These are phyloP conservation scores for Corynorhinus townsendii DNA, from an alignment of 2,113 vertebrate genomes.

Conservation along the genomic window DNA sequence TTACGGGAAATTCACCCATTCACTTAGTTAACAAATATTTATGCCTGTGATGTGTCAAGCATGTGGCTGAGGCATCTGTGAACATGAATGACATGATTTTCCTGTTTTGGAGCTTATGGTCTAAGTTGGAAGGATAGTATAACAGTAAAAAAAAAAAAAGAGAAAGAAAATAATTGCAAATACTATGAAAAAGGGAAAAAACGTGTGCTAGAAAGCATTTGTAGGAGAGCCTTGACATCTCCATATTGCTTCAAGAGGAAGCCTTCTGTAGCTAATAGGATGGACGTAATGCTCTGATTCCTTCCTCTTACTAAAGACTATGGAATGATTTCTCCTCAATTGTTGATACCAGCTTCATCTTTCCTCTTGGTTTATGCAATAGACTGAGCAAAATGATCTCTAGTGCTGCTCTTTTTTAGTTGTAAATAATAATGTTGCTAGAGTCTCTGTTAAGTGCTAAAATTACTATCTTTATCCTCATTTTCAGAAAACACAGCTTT, in stretches of 20 bases:
- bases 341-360: neutral
- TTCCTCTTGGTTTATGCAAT: neutral
- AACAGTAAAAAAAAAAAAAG: neutral
- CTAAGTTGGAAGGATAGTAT: neutral
- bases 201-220: neutral
- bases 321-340: neutral
- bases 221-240: neutral
- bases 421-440: constrained; percentile 13
- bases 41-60: neutral
- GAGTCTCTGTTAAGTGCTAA: neutral
- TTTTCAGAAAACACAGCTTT: constrained; percentile 21
- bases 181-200: neutral
- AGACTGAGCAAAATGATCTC: neutral
- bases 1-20: neutral
- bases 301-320: neutral
- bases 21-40: neutral
- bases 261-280: neutral
- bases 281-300: neutral
- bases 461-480: constrained; percentile 36
- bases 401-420: constrained; percentile 6
- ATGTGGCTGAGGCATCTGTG: neutral
- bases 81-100: neutral
- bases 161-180: neutral
- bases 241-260: neutral
- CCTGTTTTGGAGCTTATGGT: neutral